Evolutionary conservation across 1,140 invertebrate genomes (phyloP), one percentile per base, ranked within the genome.

Genomic region (Drosophila albomicans): DNA sequence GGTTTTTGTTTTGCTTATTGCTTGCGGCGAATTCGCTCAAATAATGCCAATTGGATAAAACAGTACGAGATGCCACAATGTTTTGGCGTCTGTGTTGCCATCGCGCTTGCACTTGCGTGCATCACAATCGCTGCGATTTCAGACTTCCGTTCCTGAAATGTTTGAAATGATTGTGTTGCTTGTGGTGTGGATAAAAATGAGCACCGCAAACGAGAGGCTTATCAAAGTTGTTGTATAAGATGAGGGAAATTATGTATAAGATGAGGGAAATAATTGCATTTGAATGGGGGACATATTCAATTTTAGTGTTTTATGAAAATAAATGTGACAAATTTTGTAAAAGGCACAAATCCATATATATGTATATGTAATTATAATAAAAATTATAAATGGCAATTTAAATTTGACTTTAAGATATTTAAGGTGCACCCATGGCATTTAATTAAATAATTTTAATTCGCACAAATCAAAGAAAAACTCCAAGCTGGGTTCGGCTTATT

Each of bases 21-120:
- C 79, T 32, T 78, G 74, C 78, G 81, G 85, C 85, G 85, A 89
- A 89, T 80, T 90, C 86, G 75, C 86, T 88, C 84, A 81, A 88
- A 88, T 78, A 88, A 88, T 64, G 84, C 85, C 81, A 61, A 79
- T 81, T 61, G 75, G 71, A 80, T 80, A 80, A 78, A 58, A 45
- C 13, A 43, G 73, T 76, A 16, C 38, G 77, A 78, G 52, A 80
- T 61, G 41, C 79, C 76, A 79, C 61, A 38, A 62, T 77, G 25
- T 45, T 16, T 32, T 62, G 48, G 28, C 43, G 57, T 61, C n/a
- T 45, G 3, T 71, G 61, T 63, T 61, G 75, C 61, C 41, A 41
- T 63, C 75, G 46, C 82, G 5, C 69, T 86, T 32, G 25, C 66
- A 75, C 84, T 56, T 51, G 16, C 30, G 10, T 13, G 11, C 25